Percentiles rank a stretch among this genome's conserved stretches.
Evolutionary conservation across 1,140 invertebrate species (phyloP).

Genomic region (Hycleus cichorii): DNA sequence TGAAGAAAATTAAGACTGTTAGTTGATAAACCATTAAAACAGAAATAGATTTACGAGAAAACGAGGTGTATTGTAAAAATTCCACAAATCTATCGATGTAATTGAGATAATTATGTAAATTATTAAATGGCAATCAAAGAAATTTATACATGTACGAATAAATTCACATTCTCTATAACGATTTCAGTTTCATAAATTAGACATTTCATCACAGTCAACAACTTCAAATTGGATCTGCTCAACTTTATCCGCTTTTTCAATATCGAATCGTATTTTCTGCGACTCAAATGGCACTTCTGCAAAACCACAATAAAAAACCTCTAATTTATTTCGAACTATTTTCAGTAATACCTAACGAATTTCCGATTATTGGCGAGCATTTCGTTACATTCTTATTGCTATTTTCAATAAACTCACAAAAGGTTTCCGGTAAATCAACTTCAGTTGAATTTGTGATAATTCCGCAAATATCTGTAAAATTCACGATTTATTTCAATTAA

Average conservation of each 20-base stretch:
- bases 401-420: constrained; percentile 14
- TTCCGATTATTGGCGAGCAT: constrained; percentile 5
- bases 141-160: constrained; percentile 10
- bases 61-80: too few species aligned
- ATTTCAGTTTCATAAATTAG: too few species aligned
- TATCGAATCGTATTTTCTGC: constrained; percentile 15
- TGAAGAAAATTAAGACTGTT: constrained; percentile 6
- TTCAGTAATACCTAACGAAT: constrained; percentile 14
- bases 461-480: constrained; percentile 18
- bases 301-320: constrained; percentile 2
- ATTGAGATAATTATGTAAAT: constrained; percentile 4
- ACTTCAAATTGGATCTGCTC: constrained; percentile 19
- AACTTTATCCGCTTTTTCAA: constrained; percentile 12
- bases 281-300: constrained; percentile 15
- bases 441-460: constrained; percentile 14
- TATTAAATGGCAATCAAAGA: constrained; percentile 8
- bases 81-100: too few species aligned
- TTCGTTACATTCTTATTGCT: constrained; percentile 7
- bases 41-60: neutral
- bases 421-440: constrained; percentile 8
- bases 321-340: neutral
- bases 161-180: neutral
- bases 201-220: constrained; percentile 18
- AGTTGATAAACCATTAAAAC: neutral
- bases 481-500: neutral